Conservation (phyloP, 1,140 invertebrate genomes). For the Sipha flava region DNA sequence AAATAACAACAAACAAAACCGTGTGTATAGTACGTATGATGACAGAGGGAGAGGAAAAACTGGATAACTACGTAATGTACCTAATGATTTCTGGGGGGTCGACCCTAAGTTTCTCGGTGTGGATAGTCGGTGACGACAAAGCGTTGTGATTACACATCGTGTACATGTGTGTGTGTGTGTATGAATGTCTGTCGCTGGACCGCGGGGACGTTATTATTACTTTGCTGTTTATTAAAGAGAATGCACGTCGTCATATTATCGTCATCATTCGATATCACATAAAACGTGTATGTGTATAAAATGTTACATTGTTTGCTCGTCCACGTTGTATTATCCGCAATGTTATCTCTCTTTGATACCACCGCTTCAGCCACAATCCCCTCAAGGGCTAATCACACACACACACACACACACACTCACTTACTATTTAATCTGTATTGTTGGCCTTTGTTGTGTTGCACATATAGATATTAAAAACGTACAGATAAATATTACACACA, state of each 20-base stretch:
- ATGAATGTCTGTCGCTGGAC: background rate
- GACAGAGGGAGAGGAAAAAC: background rate
- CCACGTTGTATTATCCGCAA: background rate
- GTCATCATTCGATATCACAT: background rate
- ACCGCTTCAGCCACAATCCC: background rate
- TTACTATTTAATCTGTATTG: background rate
- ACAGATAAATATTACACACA: background rate
- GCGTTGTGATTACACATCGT: background rate
- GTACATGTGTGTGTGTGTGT: too few relatives aligned
- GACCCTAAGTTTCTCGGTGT: background rate
- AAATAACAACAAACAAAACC: background rate
- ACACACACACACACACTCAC: background rate
- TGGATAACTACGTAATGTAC: background rate
- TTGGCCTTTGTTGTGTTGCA: background rate
- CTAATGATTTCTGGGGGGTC: background rate
- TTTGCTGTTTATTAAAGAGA: background rate
- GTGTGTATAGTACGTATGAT: too few relatives aligned
- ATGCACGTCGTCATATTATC: background rate
- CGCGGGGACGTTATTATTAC: background rate
- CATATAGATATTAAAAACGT: background rate
- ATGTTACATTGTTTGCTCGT: slow-evolving; percentile 2
- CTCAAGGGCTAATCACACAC: background rate
- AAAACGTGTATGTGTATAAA: background rate
- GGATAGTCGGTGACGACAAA: background rate
- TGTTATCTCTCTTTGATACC: slow-evolving; percentile 14